phyloP scores from a whole-genome alignment of 2,113 vertebrate species.

The Ancistrus triradiatus region DNA sequence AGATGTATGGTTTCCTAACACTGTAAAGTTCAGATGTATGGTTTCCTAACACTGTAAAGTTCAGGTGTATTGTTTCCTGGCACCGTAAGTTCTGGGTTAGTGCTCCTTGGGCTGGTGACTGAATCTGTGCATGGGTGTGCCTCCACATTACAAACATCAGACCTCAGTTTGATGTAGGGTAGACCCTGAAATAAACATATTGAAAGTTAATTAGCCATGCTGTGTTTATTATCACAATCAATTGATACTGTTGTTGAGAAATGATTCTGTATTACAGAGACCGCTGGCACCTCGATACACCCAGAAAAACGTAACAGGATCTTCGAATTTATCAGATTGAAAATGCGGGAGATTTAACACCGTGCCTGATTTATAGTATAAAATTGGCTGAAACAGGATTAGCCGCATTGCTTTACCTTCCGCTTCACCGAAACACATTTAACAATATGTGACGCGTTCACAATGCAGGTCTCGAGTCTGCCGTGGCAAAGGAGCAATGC shows the following conservation, averaged over 20 bases:
- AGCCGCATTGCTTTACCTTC: slow-evolving; percentile 14
- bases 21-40: too few relatives aligned
- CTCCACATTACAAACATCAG: too few relatives aligned
- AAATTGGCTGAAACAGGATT: slow-evolving; percentile 17
- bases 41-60: too few relatives aligned
- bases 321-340: slow-evolving; percentile 15
- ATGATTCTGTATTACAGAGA: neutral
- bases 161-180: too few relatives aligned
- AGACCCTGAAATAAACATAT: neutral
- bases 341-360: neutral
- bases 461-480: slow-evolving; percentile 6
- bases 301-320: slow-evolving; percentile 4
- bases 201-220: neutral
- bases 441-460: slow-evolving; percentile 24
- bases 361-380: slow-evolving; percentile 18
- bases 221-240: neutral
- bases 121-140: too few relatives aligned
- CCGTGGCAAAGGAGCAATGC: slow-evolving; percentile 18
- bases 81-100: too few relatives aligned
- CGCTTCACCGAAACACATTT: slow-evolving; percentile 14
- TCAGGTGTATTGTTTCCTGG: too few relatives aligned
- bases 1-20: too few relatives aligned
- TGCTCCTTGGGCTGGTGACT: too few relatives aligned
- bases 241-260: neutral
- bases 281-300: neutral